Evolutionary conservation across 2,888 invertebrate species (phyloP).

Genomic region (Tetragonula carbonaria): DNA sequence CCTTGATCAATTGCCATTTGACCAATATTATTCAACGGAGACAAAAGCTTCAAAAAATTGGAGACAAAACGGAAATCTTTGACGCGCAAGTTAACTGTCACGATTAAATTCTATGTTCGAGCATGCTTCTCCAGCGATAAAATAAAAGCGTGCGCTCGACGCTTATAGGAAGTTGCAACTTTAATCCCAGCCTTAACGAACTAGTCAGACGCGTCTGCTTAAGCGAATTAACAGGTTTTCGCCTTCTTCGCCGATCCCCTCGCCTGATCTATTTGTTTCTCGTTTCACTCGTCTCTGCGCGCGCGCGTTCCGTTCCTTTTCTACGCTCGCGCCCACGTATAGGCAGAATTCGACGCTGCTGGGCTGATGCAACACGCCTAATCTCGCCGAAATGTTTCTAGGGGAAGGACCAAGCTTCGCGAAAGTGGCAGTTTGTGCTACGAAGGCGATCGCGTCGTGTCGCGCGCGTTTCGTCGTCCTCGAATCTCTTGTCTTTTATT

Average conservation of each 20-base stretch:
- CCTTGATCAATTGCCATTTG: too few species aligned
- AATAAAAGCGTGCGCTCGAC: too few species aligned
- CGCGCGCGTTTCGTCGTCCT: neutral
- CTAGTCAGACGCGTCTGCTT: conserved; percentile 34
- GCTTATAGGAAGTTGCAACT: too few species aligned
- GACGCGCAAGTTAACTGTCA: too few species aligned
- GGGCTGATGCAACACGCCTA: conserved; percentile 1
- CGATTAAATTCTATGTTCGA: too few species aligned
- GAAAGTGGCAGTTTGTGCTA: neutral
- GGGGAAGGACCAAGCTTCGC: neutral
- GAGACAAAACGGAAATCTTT: too few species aligned
- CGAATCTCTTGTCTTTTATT: too few species aligned
- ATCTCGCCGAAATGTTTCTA: conserved; percentile 15
- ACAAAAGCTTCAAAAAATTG: too few species aligned
- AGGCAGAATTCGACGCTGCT: neutral
- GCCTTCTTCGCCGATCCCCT: neutral
- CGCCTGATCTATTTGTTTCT: neutral
- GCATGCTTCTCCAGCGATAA: too few species aligned
- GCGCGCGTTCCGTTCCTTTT: neutral
- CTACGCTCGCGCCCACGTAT: neutral
- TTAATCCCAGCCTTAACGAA: conserved; percentile 22
- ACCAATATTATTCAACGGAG: too few species aligned
- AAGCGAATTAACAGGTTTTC: conserved; percentile 36
- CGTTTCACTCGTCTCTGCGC: neutral
- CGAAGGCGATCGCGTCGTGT: neutral